A percentile compares a stretch with the other conserved stretches of the same genome.
Conservation (phyloP, 2,113 vertebrate genomes). For the Phyllostomus discolor region DNA sequence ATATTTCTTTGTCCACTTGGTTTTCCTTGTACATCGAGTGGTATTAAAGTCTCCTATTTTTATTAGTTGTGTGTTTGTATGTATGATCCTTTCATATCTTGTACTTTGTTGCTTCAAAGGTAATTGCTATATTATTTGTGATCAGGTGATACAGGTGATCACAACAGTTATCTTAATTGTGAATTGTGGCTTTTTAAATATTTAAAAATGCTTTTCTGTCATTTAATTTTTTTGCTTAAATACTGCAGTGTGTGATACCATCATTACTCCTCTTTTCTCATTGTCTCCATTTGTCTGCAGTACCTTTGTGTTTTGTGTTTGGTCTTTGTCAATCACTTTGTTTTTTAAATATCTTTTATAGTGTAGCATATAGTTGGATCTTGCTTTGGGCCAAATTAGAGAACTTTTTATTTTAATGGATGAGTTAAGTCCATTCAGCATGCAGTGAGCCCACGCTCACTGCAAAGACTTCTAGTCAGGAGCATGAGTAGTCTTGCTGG, state of each 20-base stretch:
- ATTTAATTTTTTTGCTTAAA: background rate
- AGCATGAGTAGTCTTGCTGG: background rate
- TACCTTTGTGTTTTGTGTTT: background rate
- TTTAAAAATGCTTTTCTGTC: background rate
- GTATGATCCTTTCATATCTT: background rate
- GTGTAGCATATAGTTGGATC: background rate
- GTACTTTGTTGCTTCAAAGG: background rate
- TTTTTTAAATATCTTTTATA: background rate
- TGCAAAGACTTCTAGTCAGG: background rate
- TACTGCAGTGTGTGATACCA: background rate
- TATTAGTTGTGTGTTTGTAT: background rate
- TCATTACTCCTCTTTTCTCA: background rate
- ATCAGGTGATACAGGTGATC: background rate
- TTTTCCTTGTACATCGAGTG: background rate
- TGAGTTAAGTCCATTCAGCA: background rate
- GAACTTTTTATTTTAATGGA: background rate
- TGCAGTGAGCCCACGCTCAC: background rate
- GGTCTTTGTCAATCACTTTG: background rate
- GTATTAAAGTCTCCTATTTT: background rate
- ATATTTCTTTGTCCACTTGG: background rate
- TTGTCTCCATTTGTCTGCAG: background rate
- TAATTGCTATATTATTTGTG: background rate
- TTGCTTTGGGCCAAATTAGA: background rate
- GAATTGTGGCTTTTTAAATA: background rate
- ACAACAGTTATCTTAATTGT: background rate